Base-by-base conservation (phyloP, 2,797 vertebrate genomes). In the Tangara arthus region DNA sequence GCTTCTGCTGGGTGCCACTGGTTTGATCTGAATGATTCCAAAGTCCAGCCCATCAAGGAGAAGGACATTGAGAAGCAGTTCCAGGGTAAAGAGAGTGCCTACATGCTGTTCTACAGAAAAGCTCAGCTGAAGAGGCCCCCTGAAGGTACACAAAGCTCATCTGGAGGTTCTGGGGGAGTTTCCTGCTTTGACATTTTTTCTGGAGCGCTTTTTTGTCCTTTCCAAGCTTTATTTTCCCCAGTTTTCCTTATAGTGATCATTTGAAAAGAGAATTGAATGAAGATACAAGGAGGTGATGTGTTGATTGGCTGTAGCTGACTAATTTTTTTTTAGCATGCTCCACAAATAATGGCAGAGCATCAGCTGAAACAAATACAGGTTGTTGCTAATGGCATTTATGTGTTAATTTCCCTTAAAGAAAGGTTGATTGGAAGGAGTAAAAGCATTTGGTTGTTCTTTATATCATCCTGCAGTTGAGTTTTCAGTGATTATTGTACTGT, bases 81-180 rank as follows among this genome's bases (percentile, higher is more conserved):
- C 95, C 98, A 99, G 97, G 99, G 99, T 63, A 99, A 99, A 97
- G 99, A 99, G 97, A 99, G 99, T 44, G 99, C 99, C 82, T 99
- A 99, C 98, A 99, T 99, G 99, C 97, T 99, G 92, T 99, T 99
- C 95, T 99, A 99, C 96, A 98, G 99, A 84, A 99, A 99, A 96
- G 98, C 98, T 77, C 98, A 97, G 84, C 96, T 99, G 91, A 97
- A 97, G 90, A 98, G 99, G 83, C 99, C 99, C 1, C 80, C 81
- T 24, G 98, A 99, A 98, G 99, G 99, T 99, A 94, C 16, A 82
- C 59, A 64, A 8, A 76, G 19, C 11, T 88, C 34, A 27, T 39
- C 44, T 56, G 87, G 18, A 15, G 22, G 3, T 94, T 56, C n/a
- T 42, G 17, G 14, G n/a, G 37, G 41, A 17, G 11, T 13, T 60